These are phyloP conservation scores for Tetranychus piercei DNA, from an alignment of 2,888 invertebrate genomes.

Conservation along the genomic window DNA sequence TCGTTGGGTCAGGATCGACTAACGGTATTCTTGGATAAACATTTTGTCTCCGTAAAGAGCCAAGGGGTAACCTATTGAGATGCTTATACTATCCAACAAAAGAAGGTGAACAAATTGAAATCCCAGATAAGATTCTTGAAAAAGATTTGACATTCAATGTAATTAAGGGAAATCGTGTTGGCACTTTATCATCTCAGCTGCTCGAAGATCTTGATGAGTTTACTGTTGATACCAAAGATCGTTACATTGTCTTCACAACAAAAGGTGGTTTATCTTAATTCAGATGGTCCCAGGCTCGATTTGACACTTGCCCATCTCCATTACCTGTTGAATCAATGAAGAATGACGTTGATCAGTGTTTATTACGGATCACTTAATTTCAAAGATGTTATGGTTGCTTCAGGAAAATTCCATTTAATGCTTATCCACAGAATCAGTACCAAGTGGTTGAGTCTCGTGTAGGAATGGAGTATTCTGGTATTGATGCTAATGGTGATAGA, in stretches of 20 bases:
- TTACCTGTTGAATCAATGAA: conserved; percentile 41
- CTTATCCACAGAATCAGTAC: too few species aligned
- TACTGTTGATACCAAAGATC: conserved; percentile 44
- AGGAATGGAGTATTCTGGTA: conserved; percentile 29
- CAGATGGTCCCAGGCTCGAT: conserved; percentile 42
- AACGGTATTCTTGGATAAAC: too few species aligned
- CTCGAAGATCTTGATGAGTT: conserved; percentile 2
- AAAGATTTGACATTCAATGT: conserved; percentile 4
- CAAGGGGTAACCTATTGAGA: too few species aligned
- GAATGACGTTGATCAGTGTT: conserved; percentile 42
- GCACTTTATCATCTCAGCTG: too few species aligned
- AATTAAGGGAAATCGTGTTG: neutral
- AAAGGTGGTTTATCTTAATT: conserved; percentile 41
- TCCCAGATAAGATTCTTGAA: neutral
- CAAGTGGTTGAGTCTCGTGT: too few species aligned
- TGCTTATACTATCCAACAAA: too few species aligned
- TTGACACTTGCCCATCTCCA: conserved; percentile 40
- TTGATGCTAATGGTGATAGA: conserved; percentile 29
- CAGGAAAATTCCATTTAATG: too few species aligned
- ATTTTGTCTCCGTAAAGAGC: conserved; percentile 10
- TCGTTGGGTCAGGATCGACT: neutral
- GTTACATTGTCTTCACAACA: conserved; percentile 40
- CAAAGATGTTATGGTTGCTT: too few species aligned
- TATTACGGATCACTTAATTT: too few species aligned
- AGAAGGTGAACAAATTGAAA: too few species aligned